Evolutionary conservation across 1,140 invertebrate genomes (phyloP), one percentile per base, ranked within the genome.

Genomic region (Micrasema minimum): DNA sequence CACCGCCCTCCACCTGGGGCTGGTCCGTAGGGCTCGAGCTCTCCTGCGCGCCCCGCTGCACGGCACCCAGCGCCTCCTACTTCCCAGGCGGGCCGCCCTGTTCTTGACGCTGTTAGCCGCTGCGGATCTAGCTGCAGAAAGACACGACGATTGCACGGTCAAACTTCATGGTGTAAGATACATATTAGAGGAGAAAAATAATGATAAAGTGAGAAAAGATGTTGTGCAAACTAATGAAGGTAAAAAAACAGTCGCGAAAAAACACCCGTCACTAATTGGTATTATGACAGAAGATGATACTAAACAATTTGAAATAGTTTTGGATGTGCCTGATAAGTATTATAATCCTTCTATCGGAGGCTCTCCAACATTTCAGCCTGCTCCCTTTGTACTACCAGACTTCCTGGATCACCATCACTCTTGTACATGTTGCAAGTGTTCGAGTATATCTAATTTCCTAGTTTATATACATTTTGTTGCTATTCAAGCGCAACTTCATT

Each of bases 101-200:
- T 43, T 75, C 3, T 45, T 75, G 26, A 9, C 53, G 1, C 31
- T 72, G 12, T 45, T 75, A 16, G 74, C 74, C 2, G 26, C 45
- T 10, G 61, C 46, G 11, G 74, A 75, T 70, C n/a, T 72, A 5
- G 53, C 35, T 0, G 31, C 66, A 14, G 74, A 75, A 41, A 59
- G 53, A n/a, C 64, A 43, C n/a, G 70, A 75, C 18, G 74, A 75
- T 64, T 69, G 66, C 38, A 66, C 22, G 53, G 65, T 75, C 9
- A 75, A 75, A 72, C 23, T 75, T 31, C 62, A 75, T 67, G 59
- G 65, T 2, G 62, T 75, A 62, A 35, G 64, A n/a, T 75, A 72
- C 35, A 75, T 75, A 16, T 59, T 72, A 23, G 53, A 68, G 18
- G 74, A 75, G 51, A 18, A 61, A 51, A 37, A 53, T 23, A 70